Percentiles rank a stretch among this genome's conserved stretches.
Evolutionary conservation across 1,140 invertebrate species (phyloP).

Genomic region (Dendroctonus valens): DNA sequence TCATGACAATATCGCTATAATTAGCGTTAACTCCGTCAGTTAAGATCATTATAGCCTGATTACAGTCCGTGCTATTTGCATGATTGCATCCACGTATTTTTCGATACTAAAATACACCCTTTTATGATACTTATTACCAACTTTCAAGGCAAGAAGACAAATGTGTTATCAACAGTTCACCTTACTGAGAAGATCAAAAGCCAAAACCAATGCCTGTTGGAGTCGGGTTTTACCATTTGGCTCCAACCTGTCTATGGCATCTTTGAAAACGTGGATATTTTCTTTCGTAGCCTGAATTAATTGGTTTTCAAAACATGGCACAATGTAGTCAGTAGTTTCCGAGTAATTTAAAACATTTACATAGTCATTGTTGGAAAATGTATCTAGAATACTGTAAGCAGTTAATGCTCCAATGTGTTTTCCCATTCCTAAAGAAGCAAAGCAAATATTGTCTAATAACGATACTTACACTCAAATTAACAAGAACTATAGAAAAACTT

Average conservation of each 20-base stretch:
- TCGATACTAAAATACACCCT: slow-evolving; percentile 58
- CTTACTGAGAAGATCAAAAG: slow-evolving; percentile 79
- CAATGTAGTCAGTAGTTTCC: slow-evolving; percentile 61
- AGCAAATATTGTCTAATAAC: background rate
- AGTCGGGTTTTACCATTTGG: slow-evolving; percentile 84
- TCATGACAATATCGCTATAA: slow-evolving; percentile 82
- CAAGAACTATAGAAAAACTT: too few relatives aligned
- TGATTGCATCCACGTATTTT: slow-evolving; percentile 57
- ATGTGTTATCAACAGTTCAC: slow-evolving; percentile 36
- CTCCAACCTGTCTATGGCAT: slow-evolving; percentile 65
- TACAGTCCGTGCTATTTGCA: slow-evolving; percentile 68
- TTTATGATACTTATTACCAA: slow-evolving; percentile 7
- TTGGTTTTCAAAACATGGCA: slow-evolving; percentile 78
- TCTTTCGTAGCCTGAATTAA: slow-evolving; percentile 91
- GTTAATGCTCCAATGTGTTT: slow-evolving; percentile 68
- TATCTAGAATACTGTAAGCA: slow-evolving; percentile 84
- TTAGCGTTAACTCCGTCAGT: slow-evolving; percentile 95
- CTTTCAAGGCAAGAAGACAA: background rate
- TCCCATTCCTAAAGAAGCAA: slow-evolving; percentile 50
- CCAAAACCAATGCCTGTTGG: slow-evolving; percentile 76
- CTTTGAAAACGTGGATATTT: slow-evolving; percentile 78
- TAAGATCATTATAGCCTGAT: slow-evolving; percentile 98
- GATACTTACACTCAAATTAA: background rate
- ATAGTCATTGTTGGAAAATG: slow-evolving; percentile 97
- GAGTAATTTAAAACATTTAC: slow-evolving; percentile 87